Evolutionary conservation across 2,888 invertebrate species (phyloP).

Genomic region (Cecidostiba fungosa): DNA sequence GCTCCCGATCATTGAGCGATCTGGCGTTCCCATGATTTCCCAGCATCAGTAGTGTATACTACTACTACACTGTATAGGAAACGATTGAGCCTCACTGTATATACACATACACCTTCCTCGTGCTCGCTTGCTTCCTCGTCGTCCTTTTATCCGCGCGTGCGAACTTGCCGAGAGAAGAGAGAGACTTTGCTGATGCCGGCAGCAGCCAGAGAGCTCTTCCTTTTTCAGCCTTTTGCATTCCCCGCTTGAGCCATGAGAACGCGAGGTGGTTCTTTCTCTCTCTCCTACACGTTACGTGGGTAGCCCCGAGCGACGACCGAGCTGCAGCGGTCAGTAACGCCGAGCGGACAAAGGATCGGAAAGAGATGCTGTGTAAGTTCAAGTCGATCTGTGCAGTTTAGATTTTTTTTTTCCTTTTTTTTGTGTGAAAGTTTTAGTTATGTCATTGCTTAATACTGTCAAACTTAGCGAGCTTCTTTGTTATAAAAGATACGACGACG

Average conservation of each 20-base stretch:
- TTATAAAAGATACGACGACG: neutral
- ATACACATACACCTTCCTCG: neutral
- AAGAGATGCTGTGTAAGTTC: neutral
- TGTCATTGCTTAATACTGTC: no score
- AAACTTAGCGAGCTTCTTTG: no score
- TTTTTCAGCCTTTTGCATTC: conserved; percentile 78
- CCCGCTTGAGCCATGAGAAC: conserved; percentile 73
- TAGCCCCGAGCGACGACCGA: neutral
- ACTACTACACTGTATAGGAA: conserved; percentile 52
- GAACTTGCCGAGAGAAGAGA: conserved; percentile 22
- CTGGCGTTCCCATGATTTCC: conserved; percentile 67
- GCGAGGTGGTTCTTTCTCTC: conserved; percentile 67
- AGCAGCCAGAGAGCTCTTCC: conserved; percentile 63
- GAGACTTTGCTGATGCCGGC: conserved; percentile 70
- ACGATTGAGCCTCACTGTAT: neutral
- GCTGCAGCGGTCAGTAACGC: conserved; percentile 27
- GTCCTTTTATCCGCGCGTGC: conserved; percentile 52
- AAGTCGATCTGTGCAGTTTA: neutral
- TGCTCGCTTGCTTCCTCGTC: conserved; percentile 49
- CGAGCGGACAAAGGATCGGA: conserved; percentile 28
- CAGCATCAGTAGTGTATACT: conserved; percentile 64
- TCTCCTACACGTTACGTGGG: conserved; percentile 40
- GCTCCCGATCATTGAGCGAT: conserved; percentile 54
- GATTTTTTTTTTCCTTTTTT: neutral
- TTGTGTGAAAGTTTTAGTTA: neutral